These are phyloP conservation scores for Gastracanthus pulcherrimus DNA, from an alignment of 2,888 invertebrate genomes.

Conservation along the genomic window DNA sequence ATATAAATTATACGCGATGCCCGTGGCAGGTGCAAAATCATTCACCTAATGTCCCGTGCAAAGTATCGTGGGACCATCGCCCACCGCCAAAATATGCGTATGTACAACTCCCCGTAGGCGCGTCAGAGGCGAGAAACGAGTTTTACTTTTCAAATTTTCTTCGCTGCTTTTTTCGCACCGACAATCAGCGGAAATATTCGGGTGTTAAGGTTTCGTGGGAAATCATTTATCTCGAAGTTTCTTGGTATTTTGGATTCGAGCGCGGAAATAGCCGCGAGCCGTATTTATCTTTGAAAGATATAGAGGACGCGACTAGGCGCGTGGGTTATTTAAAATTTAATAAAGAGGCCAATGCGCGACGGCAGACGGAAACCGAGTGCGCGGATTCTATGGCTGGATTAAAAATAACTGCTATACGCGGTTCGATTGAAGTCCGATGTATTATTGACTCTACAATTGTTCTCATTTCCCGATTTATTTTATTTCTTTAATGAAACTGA, in stretches of 20 bases:
- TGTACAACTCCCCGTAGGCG: background rate
- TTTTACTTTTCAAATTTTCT: constrained; percentile 35
- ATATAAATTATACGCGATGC: constrained; percentile 68
- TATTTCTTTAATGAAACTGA: no score
- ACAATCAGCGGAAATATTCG: no score
- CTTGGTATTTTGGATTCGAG: background rate
- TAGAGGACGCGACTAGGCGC: background rate
- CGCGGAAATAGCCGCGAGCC: background rate
- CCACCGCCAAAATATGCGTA: no score
- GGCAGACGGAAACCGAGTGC: no score
- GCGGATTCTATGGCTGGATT: no score
- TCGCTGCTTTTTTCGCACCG: background rate
- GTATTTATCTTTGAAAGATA: background rate
- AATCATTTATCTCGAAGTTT: background rate
- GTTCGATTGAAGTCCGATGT: no score
- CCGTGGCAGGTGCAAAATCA: constrained; percentile 68
- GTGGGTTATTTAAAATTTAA: background rate
- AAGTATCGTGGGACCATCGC: constrained; percentile 55
- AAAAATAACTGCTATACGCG: no score
- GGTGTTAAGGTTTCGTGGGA: background rate
- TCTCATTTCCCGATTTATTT: no score
- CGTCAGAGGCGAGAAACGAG: no score
- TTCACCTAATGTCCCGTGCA: constrained; percentile 68
- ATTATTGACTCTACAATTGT: no score
- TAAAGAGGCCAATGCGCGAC: background rate